Conservation (phyloP, 1,140 invertebrate genomes). For the Cyrtorhinus lividipennis region DNA sequence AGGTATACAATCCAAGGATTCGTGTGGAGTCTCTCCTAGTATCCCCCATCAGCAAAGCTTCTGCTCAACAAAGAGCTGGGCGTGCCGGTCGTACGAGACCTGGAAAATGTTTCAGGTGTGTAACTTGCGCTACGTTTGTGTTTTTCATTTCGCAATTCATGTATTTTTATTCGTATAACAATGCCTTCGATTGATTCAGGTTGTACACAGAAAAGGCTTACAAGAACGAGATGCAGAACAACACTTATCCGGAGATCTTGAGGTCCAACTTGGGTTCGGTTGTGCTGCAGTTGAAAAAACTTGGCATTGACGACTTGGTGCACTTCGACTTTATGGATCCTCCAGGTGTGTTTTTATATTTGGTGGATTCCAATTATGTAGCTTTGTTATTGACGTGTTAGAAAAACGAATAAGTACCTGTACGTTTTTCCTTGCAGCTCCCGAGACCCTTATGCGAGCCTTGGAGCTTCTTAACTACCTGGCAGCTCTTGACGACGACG, state of each 20-base stretch:
- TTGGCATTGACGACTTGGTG: constrained; percentile 98
- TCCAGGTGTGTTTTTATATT: constrained; percentile 39
- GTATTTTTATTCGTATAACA: too few relatives aligned
- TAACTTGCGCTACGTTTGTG: not conserved
- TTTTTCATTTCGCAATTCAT: not conserved
- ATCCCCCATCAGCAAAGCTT: constrained; percentile 97
- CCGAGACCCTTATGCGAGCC: constrained; percentile 98
- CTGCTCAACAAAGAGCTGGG: constrained; percentile 95
- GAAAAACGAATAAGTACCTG: not conserved
- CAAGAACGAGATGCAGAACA: constrained; percentile 98
- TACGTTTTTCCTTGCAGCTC: constrained; percentile 43
- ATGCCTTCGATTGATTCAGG: too few relatives aligned
- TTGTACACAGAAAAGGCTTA: constrained; percentile 98
- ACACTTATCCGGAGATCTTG: constrained; percentile 98
- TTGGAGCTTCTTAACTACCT: constrained; percentile 95
- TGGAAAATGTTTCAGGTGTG: constrained; percentile 79
- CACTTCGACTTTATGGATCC: constrained; percentile 99
- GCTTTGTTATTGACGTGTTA: not conserved
- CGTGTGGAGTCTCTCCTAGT: constrained; percentile 95
- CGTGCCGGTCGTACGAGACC: constrained; percentile 91
- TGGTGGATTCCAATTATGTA: not conserved
- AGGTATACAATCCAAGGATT: constrained; percentile 92
- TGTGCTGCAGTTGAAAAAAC: constrained; percentile 94
- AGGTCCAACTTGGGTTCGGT: constrained; percentile 93
- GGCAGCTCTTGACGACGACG: constrained; percentile 91